Base-by-base conservation (phyloP, 1,140 invertebrate genomes). In the Lordiphosa collinella region DNA sequence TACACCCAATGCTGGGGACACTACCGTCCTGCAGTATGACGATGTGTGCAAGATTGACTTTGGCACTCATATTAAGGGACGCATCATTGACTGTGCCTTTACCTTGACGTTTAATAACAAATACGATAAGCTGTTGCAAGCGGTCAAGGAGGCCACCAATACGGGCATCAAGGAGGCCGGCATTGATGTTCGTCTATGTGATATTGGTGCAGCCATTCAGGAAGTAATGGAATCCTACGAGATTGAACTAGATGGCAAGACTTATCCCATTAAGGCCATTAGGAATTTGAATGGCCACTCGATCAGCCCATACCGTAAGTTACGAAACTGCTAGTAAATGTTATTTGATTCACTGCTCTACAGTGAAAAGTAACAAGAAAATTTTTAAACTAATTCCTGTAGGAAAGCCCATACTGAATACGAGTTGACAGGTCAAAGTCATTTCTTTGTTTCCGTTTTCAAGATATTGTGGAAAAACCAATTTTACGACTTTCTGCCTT, bases 161-260 rank as follows among this genome's bases (percentile, higher is more conserved):
- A 98, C 98, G 1, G 98, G 98, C 25, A 99, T 99, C 56, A 95
- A 94, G 87, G 94, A 94, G 68, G 95, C 97, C 12, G 98, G 99
- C 43, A 98, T 99, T 72, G 99, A 99, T 90, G 99, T 98, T 0
- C 93, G 96, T 78, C 91, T 99, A 41, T 99, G 98, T 90, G 98
- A 99, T 88, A 95, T 99, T 73, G 99, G 99, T 11, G 96, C 96
- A 76, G 96, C 96, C 3, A 98, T 99, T 84, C 98, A 99, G 89
- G 98, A 99, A 91, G 97, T 98, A 0, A 99, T 99, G 99, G 99
- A 99, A 84, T 99, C 97, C 0, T 99, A 99, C 91, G 99, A 99
- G 91, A 93, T 99, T 2, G 98, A 99, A 90, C 87, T 99, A 13
- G 96, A 99, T 91, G 98, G 99, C 22, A 98, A 99, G 91, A 95